Evolutionary conservation across 1,140 invertebrate species (phyloP).

Genomic region (Drosophila sulfurigaster): DNA sequence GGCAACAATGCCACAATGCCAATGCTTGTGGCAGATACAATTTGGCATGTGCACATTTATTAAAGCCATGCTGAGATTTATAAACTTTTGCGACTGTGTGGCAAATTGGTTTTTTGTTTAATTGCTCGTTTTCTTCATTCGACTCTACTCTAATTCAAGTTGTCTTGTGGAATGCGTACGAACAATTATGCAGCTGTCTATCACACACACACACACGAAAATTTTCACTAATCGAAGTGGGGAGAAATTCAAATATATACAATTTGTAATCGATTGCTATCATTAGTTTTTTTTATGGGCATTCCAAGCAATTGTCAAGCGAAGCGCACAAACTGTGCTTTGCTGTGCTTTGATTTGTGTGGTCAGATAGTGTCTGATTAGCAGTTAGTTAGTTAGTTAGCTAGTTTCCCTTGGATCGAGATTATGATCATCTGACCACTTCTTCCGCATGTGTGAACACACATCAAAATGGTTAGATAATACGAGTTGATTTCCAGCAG

Average conservation of each 20-base stretch:
- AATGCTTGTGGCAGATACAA: slow-evolving; percentile 43
- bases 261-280: no score
- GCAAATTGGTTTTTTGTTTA: slow-evolving; percentile 74
- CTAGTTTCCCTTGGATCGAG: slow-evolving; percentile 28
- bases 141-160: slow-evolving; percentile 20
- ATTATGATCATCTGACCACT: slow-evolving; percentile 30
- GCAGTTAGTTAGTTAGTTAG: slow-evolving; percentile 5
- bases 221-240: slow-evolving; percentile 26
- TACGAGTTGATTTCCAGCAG: slow-evolving; percentile 39
- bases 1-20: slow-evolving; percentile 28
- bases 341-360: slow-evolving; percentile 1
- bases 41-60: slow-evolving; percentile 82
- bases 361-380: slow-evolving; percentile 6
- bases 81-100: slow-evolving; percentile 53
- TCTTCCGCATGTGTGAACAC: slow-evolving; percentile 53
- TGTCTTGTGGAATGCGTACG: slow-evolving; percentile 11
- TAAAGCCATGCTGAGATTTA: slow-evolving; percentile 64
- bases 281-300: not conserved
- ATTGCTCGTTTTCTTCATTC: slow-evolving; percentile 55
- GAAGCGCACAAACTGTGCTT: no score
- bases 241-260: not conserved
- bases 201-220: not conserved
- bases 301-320: slow-evolving; percentile 11
- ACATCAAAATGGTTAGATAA: slow-evolving; percentile 57
- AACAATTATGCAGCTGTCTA: slow-evolving; percentile 48